A percentile compares a stretch with the other conserved stretches of the same genome.
phyloP scores from a whole-genome alignment of 2,888 invertebrate genomes.

The Sphaerophoria rueppellii region DNA sequence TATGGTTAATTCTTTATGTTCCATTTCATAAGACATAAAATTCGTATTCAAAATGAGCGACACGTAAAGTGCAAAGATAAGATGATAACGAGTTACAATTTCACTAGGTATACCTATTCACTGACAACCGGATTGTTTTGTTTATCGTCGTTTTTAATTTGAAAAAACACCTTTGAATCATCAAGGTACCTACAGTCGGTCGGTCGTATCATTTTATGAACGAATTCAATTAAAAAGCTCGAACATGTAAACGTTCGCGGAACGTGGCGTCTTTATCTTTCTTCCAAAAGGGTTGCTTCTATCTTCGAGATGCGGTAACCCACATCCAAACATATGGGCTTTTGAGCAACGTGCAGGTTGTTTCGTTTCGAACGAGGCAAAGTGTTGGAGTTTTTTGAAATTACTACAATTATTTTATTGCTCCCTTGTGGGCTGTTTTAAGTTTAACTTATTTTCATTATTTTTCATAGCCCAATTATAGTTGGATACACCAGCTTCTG shows the following conservation, averaged over 20 bases:
- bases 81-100: not conserved
- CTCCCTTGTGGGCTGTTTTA: conserved; percentile 57
- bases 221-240: conserved; percentile 35
- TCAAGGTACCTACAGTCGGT: not conserved
- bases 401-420: conserved; percentile 63
- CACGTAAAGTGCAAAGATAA: conserved; percentile 14
- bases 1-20: conserved; percentile 37
- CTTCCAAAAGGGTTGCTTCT: conserved; percentile 29
- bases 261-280: conserved; percentile 19
- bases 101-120: too few relatives aligned
- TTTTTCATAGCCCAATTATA: conserved; percentile 40
- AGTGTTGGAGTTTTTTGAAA: conserved; percentile 21
- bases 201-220: conserved; percentile 1
- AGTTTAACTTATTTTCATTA: conserved; percentile 48
- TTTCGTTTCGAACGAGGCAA: conserved; percentile 4
- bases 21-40: conserved; percentile 16
- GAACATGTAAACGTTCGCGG: conserved; percentile 17
- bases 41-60: conserved; percentile 48
- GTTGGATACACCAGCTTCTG: conserved; percentile 21
- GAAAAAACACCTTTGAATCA: conserved; percentile 28
- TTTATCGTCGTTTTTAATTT: conserved; percentile 45
- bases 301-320: not conserved
- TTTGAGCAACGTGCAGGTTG: not conserved
- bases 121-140: conserved; percentile 30
- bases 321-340: conserved; percentile 3